A percentile compares a stretch with the other conserved stretches of the same genome.
phyloP scores from a whole-genome alignment of 2,113 vertebrate genomes.

The Xiphorhynchus elegans region DNA sequence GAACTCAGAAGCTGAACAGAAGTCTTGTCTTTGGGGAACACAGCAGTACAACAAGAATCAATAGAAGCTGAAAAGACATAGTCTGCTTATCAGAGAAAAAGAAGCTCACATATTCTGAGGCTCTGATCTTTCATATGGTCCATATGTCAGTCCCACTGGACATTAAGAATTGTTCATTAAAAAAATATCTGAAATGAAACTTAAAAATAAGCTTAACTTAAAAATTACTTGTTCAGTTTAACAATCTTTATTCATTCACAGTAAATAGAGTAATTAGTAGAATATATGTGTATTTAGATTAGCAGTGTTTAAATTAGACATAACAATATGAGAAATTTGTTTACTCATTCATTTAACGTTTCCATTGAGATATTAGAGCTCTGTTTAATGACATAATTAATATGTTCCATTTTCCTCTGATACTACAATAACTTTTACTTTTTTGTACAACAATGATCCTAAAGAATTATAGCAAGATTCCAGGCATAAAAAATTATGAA shows the following conservation, averaged over 20 bases:
- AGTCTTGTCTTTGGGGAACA: neutral
- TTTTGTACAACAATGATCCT: neutral
- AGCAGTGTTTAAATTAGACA: neutral
- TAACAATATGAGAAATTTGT: neutral
- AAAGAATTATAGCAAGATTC: constrained; percentile 13
- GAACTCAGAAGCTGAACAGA: neutral
- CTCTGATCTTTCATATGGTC: neutral
- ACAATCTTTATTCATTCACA: neutral
- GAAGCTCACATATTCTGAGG: neutral
- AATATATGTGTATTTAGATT: neutral
- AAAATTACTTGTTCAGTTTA: neutral
- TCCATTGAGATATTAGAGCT: constrained; percentile 16
- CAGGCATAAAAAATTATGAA: neutral
- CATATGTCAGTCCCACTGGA: neutral
- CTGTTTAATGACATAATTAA: constrained; percentile 18
- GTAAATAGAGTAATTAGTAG: neutral
- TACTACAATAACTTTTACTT: neutral
- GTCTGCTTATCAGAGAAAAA: neutral
- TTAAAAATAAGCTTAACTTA: neutral
- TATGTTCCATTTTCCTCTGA: neutral
- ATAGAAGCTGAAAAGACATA: neutral
- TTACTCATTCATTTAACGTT: constrained; percentile 23
- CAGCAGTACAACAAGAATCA: neutral
- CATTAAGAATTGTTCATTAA: neutral
- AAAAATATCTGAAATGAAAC: neutral